Conservation (phyloP, 2,113 vertebrate genomes). For the Pygoscelis adeliae region DNA sequence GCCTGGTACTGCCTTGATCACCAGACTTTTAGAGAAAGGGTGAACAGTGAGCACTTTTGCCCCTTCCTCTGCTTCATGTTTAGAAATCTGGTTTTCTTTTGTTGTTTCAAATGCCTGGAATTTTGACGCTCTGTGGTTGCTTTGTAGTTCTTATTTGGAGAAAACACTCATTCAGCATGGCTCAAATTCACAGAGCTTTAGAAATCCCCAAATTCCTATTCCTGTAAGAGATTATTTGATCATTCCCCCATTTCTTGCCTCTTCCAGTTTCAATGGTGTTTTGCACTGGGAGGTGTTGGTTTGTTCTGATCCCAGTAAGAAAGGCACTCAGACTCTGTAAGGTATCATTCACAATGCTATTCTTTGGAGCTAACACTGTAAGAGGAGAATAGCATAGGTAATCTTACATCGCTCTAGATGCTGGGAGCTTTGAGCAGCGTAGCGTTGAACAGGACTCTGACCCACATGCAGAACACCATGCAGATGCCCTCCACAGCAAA, state of each 20-base stretch:
- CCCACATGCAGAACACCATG: fast-evolving
- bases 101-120: neutral
- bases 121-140: neutral
- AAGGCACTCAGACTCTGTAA: neutral
- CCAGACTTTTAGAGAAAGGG: neutral
- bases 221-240: neutral
- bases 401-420: fast-evolving
- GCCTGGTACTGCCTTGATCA: neutral
- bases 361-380: neutral
- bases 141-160: neutral
- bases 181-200: neutral
- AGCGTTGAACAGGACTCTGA: neutral
- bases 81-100: neutral
- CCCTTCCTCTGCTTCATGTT: neutral
- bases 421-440: neutral
- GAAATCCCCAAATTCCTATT: neutral
- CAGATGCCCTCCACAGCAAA: neutral
- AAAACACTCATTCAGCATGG: neutral
- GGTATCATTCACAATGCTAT: neutral
- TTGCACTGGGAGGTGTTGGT: neutral
- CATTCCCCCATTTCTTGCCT: neutral
- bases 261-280: neutral
- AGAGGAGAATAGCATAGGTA: neutral
- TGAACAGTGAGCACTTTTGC: neutral
- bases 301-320: neutral